Percentiles rank a stretch among this genome's conserved stretches.
phyloP scores from a whole-genome alignment of 2,888 invertebrate genomes.

The Helicoverpa assulta region DNA sequence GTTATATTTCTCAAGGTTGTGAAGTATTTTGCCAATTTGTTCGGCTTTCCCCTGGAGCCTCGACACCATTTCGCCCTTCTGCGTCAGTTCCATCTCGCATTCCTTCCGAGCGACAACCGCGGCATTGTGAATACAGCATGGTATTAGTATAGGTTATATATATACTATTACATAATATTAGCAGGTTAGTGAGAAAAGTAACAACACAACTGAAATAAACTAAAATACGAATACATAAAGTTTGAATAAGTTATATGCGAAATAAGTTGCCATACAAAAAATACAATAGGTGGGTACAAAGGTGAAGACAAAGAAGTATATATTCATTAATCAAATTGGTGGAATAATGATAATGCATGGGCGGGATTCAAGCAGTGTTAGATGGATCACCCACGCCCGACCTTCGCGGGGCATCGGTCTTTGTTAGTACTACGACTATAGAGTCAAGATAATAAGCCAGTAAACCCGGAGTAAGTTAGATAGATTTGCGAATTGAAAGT shows the following conservation, averaged over 20 bases:
- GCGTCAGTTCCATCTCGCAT: constrained; percentile 98
- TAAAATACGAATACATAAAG: constrained; percentile 33
- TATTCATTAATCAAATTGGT: constrained; percentile 60
- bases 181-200: constrained; percentile 33
- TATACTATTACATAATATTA: constrained; percentile 48
- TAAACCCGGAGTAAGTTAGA: constrained; percentile 49
- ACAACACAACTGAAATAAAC: constrained; percentile 20
- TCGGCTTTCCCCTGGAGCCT: constrained; percentile 98
- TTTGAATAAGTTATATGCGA: constrained; percentile 18
- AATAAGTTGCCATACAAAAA: constrained; percentile 26
- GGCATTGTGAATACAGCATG: constrained; percentile 86
- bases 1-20: constrained; percentile 97
- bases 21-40: constrained; percentile 98
- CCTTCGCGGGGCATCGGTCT: constrained; percentile 74
- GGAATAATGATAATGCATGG: constrained; percentile 70
- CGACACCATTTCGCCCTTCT: constrained; percentile 98
- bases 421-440: constrained; percentile 59
- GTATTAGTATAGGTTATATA: constrained; percentile 80
- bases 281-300: constrained; percentile 26
- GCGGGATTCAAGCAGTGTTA: constrained; percentile 70
- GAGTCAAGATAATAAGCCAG: constrained; percentile 58
- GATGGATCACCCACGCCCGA: constrained; percentile 72
- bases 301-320: constrained; percentile 39
- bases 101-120: constrained; percentile 92
- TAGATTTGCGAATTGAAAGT: constrained; percentile 52